Evolutionary conservation across 1,140 invertebrate genomes (phyloP).

Genomic region (Apis florea): DNA sequence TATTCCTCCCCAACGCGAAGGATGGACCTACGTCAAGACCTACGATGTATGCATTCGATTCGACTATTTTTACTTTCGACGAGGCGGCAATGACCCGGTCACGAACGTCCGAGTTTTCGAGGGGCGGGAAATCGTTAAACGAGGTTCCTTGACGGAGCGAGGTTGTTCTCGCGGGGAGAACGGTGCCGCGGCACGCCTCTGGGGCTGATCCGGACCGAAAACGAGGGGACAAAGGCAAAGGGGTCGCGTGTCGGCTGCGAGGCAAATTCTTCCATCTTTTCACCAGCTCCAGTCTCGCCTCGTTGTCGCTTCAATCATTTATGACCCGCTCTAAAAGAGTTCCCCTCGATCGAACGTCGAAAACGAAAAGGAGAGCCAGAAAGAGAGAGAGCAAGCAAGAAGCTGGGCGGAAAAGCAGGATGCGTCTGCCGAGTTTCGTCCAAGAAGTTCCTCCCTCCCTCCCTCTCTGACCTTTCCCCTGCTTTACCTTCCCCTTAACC

Average conservation of each 20-base stretch:
- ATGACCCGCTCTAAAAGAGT: slow-evolving; percentile 24
- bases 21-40: not conserved
- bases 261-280: slow-evolving; percentile 10
- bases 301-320: slow-evolving; percentile 46
- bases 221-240: slow-evolving; percentile 39
- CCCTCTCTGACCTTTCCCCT: not conserved
- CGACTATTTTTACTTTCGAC: slow-evolving; percentile 26
- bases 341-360: slow-evolving; percentile 23
- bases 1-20: not conserved
- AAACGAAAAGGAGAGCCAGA: too few relatives aligned
- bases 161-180: not conserved
- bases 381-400: not conserved
- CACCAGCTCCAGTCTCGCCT: not conserved
- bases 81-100: slow-evolving; percentile 21
- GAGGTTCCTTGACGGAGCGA: not conserved
- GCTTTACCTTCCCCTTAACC: slow-evolving; percentile 42
- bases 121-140: slow-evolving; percentile 14
- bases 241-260: slow-evolving; percentile 40
- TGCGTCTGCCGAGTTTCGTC: slow-evolving; percentile 22
- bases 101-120: not conserved
- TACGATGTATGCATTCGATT: not conserved
- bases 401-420: not conserved
- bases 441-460: too few relatives aligned
- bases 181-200: slow-evolving; percentile 3
- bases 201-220: slow-evolving; percentile 13